Evolutionary conservation across 2,797 vertebrate species (phyloP).

Genomic region (Chrosomus eos): DNA sequence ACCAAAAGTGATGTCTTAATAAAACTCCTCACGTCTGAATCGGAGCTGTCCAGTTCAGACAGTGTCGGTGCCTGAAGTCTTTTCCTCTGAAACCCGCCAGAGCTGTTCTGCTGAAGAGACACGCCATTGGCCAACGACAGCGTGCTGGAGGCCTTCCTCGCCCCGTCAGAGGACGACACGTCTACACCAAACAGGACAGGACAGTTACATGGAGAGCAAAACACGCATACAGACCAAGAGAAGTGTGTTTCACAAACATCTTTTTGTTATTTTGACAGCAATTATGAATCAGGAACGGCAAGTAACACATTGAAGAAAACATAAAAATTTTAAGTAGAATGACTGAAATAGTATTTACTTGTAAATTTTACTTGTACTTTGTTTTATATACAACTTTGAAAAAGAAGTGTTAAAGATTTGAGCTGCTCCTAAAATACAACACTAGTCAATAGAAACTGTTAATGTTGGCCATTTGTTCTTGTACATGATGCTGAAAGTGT

Average conservation of each 20-base stretch:
- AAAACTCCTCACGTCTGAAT: conserved; percentile 87
- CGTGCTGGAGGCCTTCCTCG: conserved; percentile 78
- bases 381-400: background rate
- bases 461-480: background rate
- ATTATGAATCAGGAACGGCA: background rate
- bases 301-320: background rate
- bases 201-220: conserved; percentile 26
- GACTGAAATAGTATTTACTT: background rate
- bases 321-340: background rate
- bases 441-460: background rate
- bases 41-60: conserved; percentile 92
- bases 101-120: conserved; percentile 64
- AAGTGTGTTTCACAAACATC: background rate
- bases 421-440: background rate
- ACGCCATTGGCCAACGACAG: conserved; percentile 80
- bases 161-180: conserved; percentile 83
- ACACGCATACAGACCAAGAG: background rate
- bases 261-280: background rate
- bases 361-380: background rate
- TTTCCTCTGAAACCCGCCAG: conserved; percentile 79
- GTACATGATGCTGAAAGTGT: background rate
- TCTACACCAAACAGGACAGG: conserved; percentile 73
- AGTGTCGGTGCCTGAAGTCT: conserved; percentile 92
- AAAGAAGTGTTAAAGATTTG: background rate
- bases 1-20: background rate